Evolutionary conservation across 2,113 vertebrate species (phyloP), one percentile per base, ranked within the genome.

Genomic region (Melanostigma gelatinosum): DNA sequence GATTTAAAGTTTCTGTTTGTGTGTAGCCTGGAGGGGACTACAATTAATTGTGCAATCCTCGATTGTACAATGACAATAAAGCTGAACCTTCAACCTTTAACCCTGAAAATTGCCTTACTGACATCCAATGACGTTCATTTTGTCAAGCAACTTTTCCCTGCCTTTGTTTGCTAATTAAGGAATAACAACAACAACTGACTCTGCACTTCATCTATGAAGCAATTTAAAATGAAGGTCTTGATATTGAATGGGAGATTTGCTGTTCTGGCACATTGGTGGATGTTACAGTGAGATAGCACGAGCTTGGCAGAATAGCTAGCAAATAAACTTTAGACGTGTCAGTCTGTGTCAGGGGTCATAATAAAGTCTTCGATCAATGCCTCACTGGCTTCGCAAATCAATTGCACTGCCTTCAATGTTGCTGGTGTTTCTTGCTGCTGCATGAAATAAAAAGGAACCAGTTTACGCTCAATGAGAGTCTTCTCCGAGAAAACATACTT

Each of bases 331-430:
- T 13, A 77, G 75, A 82, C 64, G 75, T 82, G 79, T 86, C 79
- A 78, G 44, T 46, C 83, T 78, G 52, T 73, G 83, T 86, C 85
- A 75, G 70, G 58, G 67, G 18, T 74, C 76, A 89, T 85, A 79
- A 79, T 52, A 6, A 50, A 61, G 68, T 61, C 84, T 89, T 93
- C 89, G 81, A 91, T 92, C 86, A 90, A 46, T 40, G 20, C 40
- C 52, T 71, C 60, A 0, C 63, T 57, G 71, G 40, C 69, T 75
- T 81, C 80, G 40, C 15, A 64, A 75, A 84, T 88, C 61, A 79
- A 76, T 63, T 77, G 38, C 66, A 18, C 46, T 61, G 57, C 46
- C 57, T 82, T 83, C 69, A 64, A 82, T 84, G 50, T 60, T 75
- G 60, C 52, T 71, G 46, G 8, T 67, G 74, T 61, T 40, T 54